A percentile compares a stretch with the other conserved stretches of the same genome.
phyloP scores from a whole-genome alignment of 1,140 invertebrate genomes.

The Temnothorax longispinosus region DNA sequence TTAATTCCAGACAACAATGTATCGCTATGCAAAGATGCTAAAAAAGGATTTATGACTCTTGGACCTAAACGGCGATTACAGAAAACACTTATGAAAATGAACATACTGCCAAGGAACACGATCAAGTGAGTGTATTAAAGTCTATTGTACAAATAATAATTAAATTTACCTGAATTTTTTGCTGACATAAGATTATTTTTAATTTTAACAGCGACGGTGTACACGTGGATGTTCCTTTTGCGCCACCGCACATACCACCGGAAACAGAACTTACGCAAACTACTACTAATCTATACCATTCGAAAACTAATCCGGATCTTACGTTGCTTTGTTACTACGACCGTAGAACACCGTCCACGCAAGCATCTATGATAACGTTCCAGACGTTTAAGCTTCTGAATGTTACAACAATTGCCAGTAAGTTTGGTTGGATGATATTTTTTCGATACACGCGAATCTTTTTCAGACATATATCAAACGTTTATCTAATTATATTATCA shows the following conservation, averaged over 20 bases:
- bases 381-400: conserved; percentile 80
- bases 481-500: background rate
- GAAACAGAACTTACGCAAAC: conserved; percentile 82
- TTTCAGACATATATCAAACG: background rate
- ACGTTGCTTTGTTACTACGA: conserved; percentile 93
- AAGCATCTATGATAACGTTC: conserved; percentile 79
- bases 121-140: conserved; percentile 87
- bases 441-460: background rate
- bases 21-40: conserved; percentile 86
- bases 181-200: background rate
- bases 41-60: conserved; percentile 95
- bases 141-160: background rate
- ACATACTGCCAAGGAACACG: conserved; percentile 94
- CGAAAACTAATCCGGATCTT: conserved; percentile 96
- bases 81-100: conserved; percentile 96
- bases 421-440: conserved; percentile 73
- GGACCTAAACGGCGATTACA: conserved; percentile 93
- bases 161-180: background rate
- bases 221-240: conserved; percentile 87
- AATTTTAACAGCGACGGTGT: conserved; percentile 85
- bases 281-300: conserved; percentile 89
- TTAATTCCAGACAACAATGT: conserved; percentile 81
- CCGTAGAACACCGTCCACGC: conserved; percentile 79
- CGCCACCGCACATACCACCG: conserved; percentile 84
- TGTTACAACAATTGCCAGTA: conserved; percentile 78